phyloP scores from a whole-genome alignment of 1,140 invertebrate genomes.

The Drosophila saltans region DNA sequence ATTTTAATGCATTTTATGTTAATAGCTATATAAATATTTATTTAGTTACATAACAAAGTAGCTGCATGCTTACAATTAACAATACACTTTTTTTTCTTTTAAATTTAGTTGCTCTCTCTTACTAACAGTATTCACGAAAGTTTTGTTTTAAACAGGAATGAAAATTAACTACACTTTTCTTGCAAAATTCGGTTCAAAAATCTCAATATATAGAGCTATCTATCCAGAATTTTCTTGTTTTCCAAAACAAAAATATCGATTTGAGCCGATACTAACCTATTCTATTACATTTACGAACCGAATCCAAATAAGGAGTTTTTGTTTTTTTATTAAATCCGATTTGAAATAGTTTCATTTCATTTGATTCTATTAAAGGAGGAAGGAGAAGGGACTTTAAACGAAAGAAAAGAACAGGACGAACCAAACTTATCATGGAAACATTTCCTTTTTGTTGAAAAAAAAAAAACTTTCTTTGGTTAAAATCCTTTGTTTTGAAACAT shows the following conservation, averaged over 20 bases:
- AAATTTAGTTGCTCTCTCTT: constrained; percentile 34
- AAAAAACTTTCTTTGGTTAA: constrained; percentile 12
- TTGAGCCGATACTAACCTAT: background rate
- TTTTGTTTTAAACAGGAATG: constrained; percentile 5
- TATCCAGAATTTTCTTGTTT: too few relatives aligned
- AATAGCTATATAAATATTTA: constrained; percentile 74
- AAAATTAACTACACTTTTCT: background rate
- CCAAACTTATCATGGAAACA: too few relatives aligned
- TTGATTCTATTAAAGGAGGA: too few relatives aligned
- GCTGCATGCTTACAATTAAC: constrained; percentile 69
- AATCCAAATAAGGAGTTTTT: background rate
- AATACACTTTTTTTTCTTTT: constrained; percentile 47
- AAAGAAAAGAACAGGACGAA: too few relatives aligned
- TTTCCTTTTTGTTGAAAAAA: background rate
- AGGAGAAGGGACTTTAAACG: too few relatives aligned
- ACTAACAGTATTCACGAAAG: constrained; percentile 35
- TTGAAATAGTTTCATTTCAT: too few relatives aligned
- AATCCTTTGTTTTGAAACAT: constrained; percentile 1
- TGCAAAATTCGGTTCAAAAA: background rate
- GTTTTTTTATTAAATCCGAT: too few relatives aligned
- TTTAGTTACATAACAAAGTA: constrained; percentile 77
- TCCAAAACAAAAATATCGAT: too few relatives aligned
- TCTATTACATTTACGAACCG: background rate
- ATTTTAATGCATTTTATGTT: constrained; percentile 48
- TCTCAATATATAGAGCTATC: too few relatives aligned